phyloP scores from a whole-genome alignment of 2,888 invertebrate genomes.

The Gastrophysa polygoni region DNA sequence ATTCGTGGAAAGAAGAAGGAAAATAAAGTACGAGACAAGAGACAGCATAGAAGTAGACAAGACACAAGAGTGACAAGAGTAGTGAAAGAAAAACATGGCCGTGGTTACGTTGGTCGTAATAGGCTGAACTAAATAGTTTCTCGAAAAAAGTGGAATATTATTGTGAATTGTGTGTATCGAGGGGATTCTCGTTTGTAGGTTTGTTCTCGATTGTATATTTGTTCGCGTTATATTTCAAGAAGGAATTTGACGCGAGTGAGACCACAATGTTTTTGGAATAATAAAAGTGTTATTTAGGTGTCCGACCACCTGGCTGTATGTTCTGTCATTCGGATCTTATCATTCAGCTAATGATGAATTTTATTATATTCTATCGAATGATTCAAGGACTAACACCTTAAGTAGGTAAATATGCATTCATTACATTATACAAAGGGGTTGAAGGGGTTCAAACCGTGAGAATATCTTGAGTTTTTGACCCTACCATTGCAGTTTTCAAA shows the following conservation, averaged over 20 bases:
- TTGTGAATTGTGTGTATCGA: conserved; percentile 31
- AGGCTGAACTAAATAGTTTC: conserved; percentile 34
- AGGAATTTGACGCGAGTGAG: conserved; percentile 30
- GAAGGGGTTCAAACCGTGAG: background rate
- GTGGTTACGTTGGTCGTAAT: conserved; percentile 33
- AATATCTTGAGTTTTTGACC: background rate
- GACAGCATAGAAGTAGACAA: background rate
- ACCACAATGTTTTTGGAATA: conserved; percentile 39
- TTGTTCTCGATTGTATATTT: conserved; percentile 16
- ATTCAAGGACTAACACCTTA: conserved; percentile 46
- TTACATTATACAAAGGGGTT: conserved; percentile 2
- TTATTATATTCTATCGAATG: conserved; percentile 43
- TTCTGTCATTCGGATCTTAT: conserved; percentile 50
- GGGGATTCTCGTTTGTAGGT: conserved; percentile 20
- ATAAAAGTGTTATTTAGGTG: conserved; percentile 46
- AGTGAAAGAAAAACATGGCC: conserved; percentile 40
- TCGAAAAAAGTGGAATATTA: conserved; percentile 35
- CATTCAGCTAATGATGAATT: conserved; percentile 51
- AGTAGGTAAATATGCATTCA: conserved; percentile 45
- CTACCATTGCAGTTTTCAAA: no score
- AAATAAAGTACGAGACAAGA: background rate
- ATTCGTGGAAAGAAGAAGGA: background rate
- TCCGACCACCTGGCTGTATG: conserved; percentile 56
- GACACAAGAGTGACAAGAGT: background rate
- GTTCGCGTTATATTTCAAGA: conserved; percentile 15